Conservation (phyloP, 2,113 vertebrate genomes). For the Aspiorhynchus laticeps region DNA sequence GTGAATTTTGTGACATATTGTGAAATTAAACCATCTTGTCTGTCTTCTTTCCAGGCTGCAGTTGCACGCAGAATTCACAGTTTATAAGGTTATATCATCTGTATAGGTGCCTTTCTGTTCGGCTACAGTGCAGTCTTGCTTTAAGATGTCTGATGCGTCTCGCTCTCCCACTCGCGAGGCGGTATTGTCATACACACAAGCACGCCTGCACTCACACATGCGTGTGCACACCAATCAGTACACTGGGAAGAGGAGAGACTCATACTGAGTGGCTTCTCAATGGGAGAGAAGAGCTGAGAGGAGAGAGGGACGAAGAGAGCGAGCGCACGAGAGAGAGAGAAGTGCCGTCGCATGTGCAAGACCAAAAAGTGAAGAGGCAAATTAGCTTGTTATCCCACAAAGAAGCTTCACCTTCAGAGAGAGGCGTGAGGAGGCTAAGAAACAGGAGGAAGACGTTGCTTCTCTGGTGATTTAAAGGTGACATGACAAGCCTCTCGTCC, state of each 20-base stretch:
- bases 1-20: no score
- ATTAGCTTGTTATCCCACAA: slow-evolving; percentile 75
- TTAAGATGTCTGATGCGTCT: slow-evolving; percentile 87
- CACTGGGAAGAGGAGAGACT: slow-evolving; percentile 74
- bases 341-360: slow-evolving; percentile 70
- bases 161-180: slow-evolving; percentile 36
- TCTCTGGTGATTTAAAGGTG: slow-evolving; percentile 81
- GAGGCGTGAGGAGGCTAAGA: slow-evolving; percentile 48
- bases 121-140: slow-evolving; percentile 83
- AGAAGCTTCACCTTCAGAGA: slow-evolving; percentile 70
- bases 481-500: slow-evolving; percentile 84
- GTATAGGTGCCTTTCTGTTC: slow-evolving; percentile 66
- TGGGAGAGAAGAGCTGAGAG: slow-evolving; percentile 74
- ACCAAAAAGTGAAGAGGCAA: slow-evolving; percentile 71
- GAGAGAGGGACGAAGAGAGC: slow-evolving; percentile 13
- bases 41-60: background rate
- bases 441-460: slow-evolving; percentile 66
- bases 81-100: slow-evolving; percentile 45
- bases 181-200: slow-evolving; percentile 31
- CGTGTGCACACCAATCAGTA: slow-evolving; percentile 69
- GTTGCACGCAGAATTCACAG: background rate
- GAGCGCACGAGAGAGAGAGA: background rate
- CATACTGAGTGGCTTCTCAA: slow-evolving; percentile 75
- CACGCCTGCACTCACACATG: slow-evolving; percentile 38
- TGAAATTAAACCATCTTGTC: slow-evolving; percentile 26